Evolutionary conservation across 2,888 invertebrate genomes (phyloP).

Genomic region (Azorinus chamasolen): DNA sequence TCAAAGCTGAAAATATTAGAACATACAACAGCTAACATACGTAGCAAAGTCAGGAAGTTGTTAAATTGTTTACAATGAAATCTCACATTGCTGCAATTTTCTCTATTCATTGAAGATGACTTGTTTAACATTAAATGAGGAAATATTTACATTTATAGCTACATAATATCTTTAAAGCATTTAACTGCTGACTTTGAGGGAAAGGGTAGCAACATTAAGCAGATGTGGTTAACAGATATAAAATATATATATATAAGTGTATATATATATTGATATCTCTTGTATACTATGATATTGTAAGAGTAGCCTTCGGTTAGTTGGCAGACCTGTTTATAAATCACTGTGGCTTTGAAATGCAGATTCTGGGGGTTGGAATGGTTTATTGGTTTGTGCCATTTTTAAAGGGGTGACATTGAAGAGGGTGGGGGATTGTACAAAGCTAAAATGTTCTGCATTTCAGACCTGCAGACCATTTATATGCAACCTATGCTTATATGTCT

Average conservation of each 20-base stretch:
- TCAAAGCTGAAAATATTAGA: too few species aligned
- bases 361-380: too few species aligned
- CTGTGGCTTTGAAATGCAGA: neutral
- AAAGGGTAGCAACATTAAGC: conserved; percentile 16
- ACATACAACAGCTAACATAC: too few species aligned
- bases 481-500: conserved; percentile 65
- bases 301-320: neutral
- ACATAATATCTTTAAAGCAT: conserved; percentile 30
- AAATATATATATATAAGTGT: too few species aligned
- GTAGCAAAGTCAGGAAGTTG: too few species aligned
- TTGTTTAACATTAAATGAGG: neutral
- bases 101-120: neutral
- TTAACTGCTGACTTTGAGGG: conserved; percentile 42
- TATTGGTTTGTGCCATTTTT: too few species aligned
- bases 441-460: conserved; percentile 4
- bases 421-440: too few species aligned
- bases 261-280: neutral
- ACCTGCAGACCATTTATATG: conserved; percentile 27
- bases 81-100: neutral
- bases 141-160: too few species aligned
- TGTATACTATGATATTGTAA: too few species aligned
- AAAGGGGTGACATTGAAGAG: too few species aligned
- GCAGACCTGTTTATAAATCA: neutral
- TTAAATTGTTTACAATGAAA: neutral
- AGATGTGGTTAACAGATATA: too few species aligned